Percentiles rank a stretch among this genome's conserved stretches.
phyloP scores from a whole-genome alignment of 2,113 vertebrate genomes.

The Maccullochella peelii region DNA sequence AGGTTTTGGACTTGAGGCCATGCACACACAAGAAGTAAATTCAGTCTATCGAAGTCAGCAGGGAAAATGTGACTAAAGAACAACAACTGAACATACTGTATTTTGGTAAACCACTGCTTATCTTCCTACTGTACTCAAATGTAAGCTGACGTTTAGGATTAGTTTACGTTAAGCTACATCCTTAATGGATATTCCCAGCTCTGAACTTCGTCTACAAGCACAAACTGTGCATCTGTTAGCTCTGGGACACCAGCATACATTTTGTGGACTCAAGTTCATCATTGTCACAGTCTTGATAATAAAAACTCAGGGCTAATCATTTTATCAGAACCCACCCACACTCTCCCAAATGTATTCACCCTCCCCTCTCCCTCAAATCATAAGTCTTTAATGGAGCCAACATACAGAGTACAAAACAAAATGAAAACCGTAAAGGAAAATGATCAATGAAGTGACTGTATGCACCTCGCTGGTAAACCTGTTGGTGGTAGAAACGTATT shows the following conservation, averaged over 20 bases:
- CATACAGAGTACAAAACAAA: conserved; percentile 68
- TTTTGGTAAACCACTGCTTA: conserved; percentile 58
- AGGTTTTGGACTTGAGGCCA: conserved; percentile 70
- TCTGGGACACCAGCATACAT: conserved; percentile 55
- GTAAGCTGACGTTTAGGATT: conserved; percentile 69
- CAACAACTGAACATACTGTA: conserved; percentile 51
- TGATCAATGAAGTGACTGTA: conserved; percentile 58
- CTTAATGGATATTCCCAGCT: conserved; percentile 39
- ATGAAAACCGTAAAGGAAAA: conserved; percentile 58
- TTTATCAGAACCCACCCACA: conserved; percentile 43
- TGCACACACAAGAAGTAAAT: conserved; percentile 66
- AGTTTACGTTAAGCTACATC: conserved; percentile 66
- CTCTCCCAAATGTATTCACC: conserved; percentile 43
- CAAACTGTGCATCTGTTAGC: conserved; percentile 55
- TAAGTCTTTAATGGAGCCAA: conserved; percentile 56
- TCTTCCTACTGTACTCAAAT: conserved; percentile 64
- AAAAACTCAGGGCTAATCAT: conserved; percentile 47
- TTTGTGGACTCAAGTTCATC: conserved; percentile 45
- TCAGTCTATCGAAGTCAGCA: conserved; percentile 63
- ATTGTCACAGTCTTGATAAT: conserved; percentile 55
- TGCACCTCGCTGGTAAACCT: conserved; percentile 63
- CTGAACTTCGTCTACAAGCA: conserved; percentile 55
- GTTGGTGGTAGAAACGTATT: conserved; percentile 65
- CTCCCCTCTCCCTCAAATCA: conserved; percentile 30
- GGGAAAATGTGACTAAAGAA: conserved; percentile 53